A percentile compares a stretch with the other conserved stretches of the same genome.
Conservation (phyloP, 2,113 vertebrate species). For the Uria lomvia region DNA sequence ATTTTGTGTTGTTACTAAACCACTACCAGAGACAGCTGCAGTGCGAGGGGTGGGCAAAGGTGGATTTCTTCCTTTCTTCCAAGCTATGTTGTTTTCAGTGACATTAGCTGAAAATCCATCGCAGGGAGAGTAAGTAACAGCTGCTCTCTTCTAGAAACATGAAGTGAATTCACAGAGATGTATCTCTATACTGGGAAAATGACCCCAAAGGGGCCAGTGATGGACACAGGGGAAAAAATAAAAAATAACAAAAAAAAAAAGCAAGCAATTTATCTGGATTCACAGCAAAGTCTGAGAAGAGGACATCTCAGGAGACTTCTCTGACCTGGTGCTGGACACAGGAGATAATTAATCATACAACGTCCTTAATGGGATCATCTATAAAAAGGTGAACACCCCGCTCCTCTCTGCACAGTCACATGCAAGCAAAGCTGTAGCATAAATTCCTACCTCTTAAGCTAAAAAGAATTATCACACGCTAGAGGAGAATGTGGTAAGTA, state of each 20-base stretch:
- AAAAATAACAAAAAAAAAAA: neutral
- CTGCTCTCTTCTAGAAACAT: neutral
- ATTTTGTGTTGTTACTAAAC: neutral
- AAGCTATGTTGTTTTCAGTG: neutral
- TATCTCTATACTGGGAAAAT: neutral
- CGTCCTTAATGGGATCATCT: neutral
- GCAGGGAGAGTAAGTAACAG: neutral
- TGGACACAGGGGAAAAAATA: too few species aligned
- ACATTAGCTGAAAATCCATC: neutral
- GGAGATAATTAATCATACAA: neutral
- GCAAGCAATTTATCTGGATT: neutral
- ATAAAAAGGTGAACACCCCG: neutral
- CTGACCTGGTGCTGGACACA: neutral
- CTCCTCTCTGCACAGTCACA: neutral
- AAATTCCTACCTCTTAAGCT: neutral
- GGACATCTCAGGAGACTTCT: neutral
- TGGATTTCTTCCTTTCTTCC: neutral
- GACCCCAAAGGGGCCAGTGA: neutral
- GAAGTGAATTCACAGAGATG: neutral
- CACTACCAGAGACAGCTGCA: neutral
- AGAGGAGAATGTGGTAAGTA: neutral
- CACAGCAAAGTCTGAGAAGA: neutral
- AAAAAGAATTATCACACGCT: neutral
- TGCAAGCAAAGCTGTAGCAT: neutral
- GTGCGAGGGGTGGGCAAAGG: neutral